Percentiles rank a stretch among this genome's conserved stretches.
These are phyloP conservation scores for Microtus ochrogaster DNA, from an alignment of 2,113 vertebrate genomes.

Conservation along the genomic window DNA sequence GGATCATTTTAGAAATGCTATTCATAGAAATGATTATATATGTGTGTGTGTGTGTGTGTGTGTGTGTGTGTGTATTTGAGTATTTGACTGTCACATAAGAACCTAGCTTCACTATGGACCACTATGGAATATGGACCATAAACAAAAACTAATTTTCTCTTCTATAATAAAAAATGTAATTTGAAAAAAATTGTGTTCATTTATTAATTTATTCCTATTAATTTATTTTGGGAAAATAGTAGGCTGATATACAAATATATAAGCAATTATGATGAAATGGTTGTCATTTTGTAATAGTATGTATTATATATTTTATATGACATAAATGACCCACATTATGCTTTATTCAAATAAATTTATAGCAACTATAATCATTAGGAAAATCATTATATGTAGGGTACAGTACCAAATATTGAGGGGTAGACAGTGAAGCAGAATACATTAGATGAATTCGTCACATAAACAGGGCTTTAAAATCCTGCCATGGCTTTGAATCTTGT, in stretches of 20 bases:
- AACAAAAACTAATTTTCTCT: not conserved
- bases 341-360: not conserved
- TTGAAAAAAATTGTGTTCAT: not conserved
- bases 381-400: not conserved
- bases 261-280: not conserved
- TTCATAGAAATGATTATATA: not conserved
- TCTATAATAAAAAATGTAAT: not conserved
- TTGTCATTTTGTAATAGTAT: not conserved
- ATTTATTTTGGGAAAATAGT: not conserved
- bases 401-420: not conserved
- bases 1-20: not conserved
- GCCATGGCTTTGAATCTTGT: not conserved
- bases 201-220: not conserved
- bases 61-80: no score
- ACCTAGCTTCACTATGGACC: not conserved
- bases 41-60: no score
- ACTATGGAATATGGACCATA: not conserved
- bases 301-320: not conserved
- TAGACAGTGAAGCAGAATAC: not conserved
- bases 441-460: accelerated
- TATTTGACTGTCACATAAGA: not conserved
- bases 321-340: not conserved
- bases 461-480: not conserved
- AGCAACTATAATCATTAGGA: not conserved
- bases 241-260: not conserved